Conservation (phyloP, 1,140 invertebrate genomes). For the Lordiphosa mommai region DNA sequence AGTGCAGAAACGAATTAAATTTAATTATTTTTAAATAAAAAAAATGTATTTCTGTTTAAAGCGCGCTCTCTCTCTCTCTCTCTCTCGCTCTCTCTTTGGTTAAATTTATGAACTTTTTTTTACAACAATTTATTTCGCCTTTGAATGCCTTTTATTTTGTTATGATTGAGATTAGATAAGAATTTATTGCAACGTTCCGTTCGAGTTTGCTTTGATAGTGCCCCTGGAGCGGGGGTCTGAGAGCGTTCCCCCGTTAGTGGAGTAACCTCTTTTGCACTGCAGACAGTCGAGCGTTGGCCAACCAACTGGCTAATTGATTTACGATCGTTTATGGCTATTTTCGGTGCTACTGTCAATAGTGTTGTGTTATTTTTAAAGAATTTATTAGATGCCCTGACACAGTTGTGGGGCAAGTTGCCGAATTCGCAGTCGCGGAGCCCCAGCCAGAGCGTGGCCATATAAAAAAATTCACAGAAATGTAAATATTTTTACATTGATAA, state of each 20-base stretch:
- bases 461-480: conserved; percentile 66
- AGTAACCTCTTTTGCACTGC: conserved; percentile 20
- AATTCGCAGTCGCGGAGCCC: conserved; percentile 1
- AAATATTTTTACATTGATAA: conserved; percentile 79
- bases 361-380: conserved; percentile 44
- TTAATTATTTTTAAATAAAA: conserved; percentile 32
- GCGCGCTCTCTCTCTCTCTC: not conserved
- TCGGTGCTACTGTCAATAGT: conserved; percentile 53
- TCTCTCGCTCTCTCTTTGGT: conserved; percentile 2
- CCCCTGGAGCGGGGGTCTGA: not conserved
- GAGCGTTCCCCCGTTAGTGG: conserved; percentile 18
- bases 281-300: conserved; percentile 5
- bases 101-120: conserved; percentile 50
- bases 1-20: conserved; percentile 39
- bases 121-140: conserved; percentile 51
- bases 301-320: conserved; percentile 58
- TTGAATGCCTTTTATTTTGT: conserved; percentile 69
- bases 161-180: conserved; percentile 76
- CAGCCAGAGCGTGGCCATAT: conserved; percentile 9
- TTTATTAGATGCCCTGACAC: conserved; percentile 37
- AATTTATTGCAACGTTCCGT: conserved; percentile 70
- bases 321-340: conserved; percentile 62
- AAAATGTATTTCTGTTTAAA: not conserved
- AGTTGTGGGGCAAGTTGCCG: conserved; percentile 11
- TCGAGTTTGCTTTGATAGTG: conserved; percentile 47